Evolutionary conservation across 1,140 invertebrate species (phyloP), one percentile per base, ranked within the genome.

Genomic region (Drosophila sucinea): DNA sequence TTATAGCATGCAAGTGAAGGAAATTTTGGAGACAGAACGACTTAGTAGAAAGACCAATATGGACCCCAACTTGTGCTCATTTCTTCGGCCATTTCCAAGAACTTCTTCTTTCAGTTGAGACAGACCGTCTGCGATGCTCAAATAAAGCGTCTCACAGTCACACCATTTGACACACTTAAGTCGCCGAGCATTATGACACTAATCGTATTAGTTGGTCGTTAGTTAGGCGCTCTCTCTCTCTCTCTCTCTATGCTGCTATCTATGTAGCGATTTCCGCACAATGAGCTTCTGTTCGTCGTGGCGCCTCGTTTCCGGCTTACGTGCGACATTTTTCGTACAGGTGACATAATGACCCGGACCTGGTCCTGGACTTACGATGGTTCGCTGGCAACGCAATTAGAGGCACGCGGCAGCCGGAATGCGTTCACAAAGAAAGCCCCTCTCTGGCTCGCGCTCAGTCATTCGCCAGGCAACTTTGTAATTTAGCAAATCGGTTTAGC

Each of bases 401-500:
- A 81, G 78, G 55, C 65, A 57, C 29, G 56, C 32, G 60, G 23
- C 40, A 56, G 47, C 3, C 5, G 25, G 23, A 32, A 35, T 25
- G 57, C 47, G 10, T 33, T 62, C n/a, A 27, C 8, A 77, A 77
- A 77, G 73, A 77, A 58, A n/a, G 51, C 51, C 57, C 4, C 60
- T 44, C 40, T 17, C 11, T 11, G 2, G 8, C 35, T 38, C 35
- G 8, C 35, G 3, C 38, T 40, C 2, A 4, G 17, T 11, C 23
- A 23, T 17, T 47, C 5, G 8, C 44, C 47, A 47, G 67, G 27
- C 61, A 82, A 70, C 68, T 75, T 78, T 81, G 81, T 78, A 84
- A 85, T 85, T 85, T 85, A 75, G 73, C 70, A 85, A 85, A 85
- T 85, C 81, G 81, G 77, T 85, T 85, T 85, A 85, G 73, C 56